Base-by-base conservation (phyloP, 2,888 invertebrate genomes). In the Gisinianus flammeolus region DNA sequence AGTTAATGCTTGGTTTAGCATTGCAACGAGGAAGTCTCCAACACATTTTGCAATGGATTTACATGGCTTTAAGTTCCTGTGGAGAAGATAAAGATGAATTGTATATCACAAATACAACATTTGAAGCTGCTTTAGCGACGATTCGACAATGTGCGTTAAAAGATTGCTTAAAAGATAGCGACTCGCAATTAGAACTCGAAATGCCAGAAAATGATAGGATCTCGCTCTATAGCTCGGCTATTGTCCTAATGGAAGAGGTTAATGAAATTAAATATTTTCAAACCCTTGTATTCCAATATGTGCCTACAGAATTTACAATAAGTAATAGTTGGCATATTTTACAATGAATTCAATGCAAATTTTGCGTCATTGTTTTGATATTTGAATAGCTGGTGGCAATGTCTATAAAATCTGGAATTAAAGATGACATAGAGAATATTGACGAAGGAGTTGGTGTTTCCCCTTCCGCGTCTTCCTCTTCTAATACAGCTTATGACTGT, bases 11-110 rank as follows among this genome's bases (percentile, higher is more conserved):
- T 62, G 88, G 89, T 5, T 85, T 91, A 58, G 89, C 90, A 19
- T 86, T 90, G 35, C 91, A 91, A 87, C 86, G 91, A 81, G 91
- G 91, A 24, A 90, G 90, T 16, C 87, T 91, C 26, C 86, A 90
- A 62, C 89, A 90, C 85, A 86, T 91, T 28, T 86, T 91, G 67
- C 90, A 91, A 84, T 91, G 91, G 91, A 89, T 91, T 68, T 89
- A 90, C 80, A 88, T 91, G 88, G 90, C 91, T 16, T 86, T 91
- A 79, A 85, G 85, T 81, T 86, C 87, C 35, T 81, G 83, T 86
- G 66, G 64, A 64, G 66, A 66, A 64, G 68, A 77, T 33, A 78
- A 81, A 76, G 69, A 79, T 12, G 64, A 74, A 74, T 74, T 80
- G 58, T 81, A 81, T 62, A 71, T 85, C 4, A 79, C 80, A 0